Evolutionary conservation across 1,140 invertebrate genomes (phyloP).

Genomic region (Lordiphosa collinella): DNA sequence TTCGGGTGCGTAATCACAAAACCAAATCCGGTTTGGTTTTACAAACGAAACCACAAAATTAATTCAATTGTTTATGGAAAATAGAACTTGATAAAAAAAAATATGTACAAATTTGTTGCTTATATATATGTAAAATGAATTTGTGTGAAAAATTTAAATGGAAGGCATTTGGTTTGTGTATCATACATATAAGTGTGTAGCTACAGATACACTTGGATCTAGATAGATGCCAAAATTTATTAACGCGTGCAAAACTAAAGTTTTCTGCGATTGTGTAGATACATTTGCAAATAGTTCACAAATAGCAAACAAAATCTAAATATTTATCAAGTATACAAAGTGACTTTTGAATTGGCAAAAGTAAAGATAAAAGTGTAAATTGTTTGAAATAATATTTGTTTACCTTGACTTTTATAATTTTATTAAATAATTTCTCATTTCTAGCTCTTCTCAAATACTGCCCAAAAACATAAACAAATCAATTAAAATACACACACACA

Average conservation of each 20-base stretch:
- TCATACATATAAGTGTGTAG: slow-evolving; percentile 25
- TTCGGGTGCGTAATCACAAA: slow-evolving; percentile 46
- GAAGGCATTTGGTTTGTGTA: slow-evolving; percentile 24
- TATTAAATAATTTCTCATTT: too few relatives aligned
- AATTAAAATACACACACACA: slow-evolving; percentile 2
- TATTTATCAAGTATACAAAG: background rate
- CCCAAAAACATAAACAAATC: too few relatives aligned
- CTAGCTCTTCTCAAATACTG: too few relatives aligned
- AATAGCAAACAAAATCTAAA: slow-evolving; percentile 1
- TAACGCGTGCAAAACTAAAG: too few relatives aligned
- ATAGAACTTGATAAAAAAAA: slow-evolving; percentile 58
- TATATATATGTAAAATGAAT: slow-evolving; percentile 5
- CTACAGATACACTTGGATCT: slow-evolving; percentile 6
- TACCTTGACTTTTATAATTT: background rate
- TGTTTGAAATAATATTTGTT: background rate
- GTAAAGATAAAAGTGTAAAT: too few relatives aligned
- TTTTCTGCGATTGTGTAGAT: background rate
- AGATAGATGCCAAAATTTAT: background rate
- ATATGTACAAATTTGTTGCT: slow-evolving; percentile 14
- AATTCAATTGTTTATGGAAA: slow-evolving; percentile 17
- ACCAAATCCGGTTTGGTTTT: slow-evolving; percentile 27
- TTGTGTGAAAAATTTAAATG: slow-evolving; percentile 36
- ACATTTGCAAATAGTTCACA: background rate
- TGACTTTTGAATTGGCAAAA: too few relatives aligned
- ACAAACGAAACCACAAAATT: background rate